phyloP scores from a whole-genome alignment of 2,797 vertebrate genomes.

The Lepus oiostolus region DNA sequence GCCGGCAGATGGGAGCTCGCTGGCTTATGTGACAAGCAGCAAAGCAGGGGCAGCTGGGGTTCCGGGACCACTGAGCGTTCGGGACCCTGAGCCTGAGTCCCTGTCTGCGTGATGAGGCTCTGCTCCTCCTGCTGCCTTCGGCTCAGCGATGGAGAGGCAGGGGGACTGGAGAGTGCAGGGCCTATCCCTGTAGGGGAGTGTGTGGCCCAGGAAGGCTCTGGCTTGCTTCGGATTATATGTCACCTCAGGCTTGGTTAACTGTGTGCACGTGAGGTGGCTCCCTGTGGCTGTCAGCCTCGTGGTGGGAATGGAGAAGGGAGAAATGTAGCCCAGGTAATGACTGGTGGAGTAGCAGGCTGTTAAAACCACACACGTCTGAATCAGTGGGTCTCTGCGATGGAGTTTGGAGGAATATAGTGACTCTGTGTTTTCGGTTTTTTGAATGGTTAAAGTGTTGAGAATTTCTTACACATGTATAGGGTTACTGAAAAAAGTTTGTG shows the following conservation, averaged over 20 bases:
- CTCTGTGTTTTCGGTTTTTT: not conserved
- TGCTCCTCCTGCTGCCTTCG: not conserved
- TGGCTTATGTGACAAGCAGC: not conserved
- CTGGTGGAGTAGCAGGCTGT: not conserved
- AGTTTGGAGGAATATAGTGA: not conserved
- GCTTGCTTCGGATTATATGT: not conserved
- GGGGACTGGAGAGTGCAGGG: rapidly evolving
- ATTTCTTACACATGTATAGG: not conserved
- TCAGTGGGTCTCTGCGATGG: not conserved
- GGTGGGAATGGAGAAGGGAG: not conserved
- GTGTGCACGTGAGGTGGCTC: not conserved
- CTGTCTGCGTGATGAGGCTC: rapidly evolving
- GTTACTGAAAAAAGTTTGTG: too few relatives aligned
- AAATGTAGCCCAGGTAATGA: not conserved
- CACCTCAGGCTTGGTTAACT: not conserved
- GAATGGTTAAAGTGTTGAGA: not conserved
- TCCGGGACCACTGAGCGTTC: not conserved
- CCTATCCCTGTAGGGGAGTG: rapidly evolving
- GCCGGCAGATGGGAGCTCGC: not conserved
- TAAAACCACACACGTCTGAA: not conserved
- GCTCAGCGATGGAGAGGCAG: not conserved
- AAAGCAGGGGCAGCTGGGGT: not conserved
- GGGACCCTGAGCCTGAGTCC: not conserved
- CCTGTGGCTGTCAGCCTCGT: not conserved
- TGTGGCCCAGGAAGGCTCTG: not conserved